Conservation (phyloP, 2,888 invertebrate genomes). For the Troides aeacus region DNA sequence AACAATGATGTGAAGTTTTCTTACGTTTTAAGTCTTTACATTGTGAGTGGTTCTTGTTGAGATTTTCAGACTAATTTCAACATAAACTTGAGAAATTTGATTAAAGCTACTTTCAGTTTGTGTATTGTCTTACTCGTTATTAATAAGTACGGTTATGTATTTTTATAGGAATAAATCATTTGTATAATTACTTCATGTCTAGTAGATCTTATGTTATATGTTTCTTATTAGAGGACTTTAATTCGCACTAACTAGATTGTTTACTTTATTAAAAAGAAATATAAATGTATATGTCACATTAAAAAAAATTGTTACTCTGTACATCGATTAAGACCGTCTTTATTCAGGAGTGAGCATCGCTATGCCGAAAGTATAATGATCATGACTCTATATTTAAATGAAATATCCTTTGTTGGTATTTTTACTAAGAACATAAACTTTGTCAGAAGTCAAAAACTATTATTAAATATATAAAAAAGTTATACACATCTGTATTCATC, state of each 20-base stretch:
- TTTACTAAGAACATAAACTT: background rate
- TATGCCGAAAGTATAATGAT: too few species aligned
- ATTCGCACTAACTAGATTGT: too few species aligned
- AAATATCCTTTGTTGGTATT: too few species aligned
- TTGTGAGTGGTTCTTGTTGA: background rate
- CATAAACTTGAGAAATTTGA: background rate
- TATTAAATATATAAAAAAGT: background rate
- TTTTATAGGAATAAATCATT: background rate
- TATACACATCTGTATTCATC: background rate
- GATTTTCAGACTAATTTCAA: background rate
- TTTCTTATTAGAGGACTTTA: too few species aligned
- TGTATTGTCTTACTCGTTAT: background rate
- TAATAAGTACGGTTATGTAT: background rate
- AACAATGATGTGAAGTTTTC: conserved; percentile 43
- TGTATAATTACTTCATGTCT: too few species aligned
- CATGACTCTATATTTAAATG: too few species aligned
- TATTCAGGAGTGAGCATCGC: too few species aligned
- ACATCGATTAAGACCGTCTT: too few species aligned
- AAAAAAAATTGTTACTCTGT: too few species aligned
- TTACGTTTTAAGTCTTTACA: conserved; percentile 6
- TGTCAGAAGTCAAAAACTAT: background rate
- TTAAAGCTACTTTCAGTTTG: background rate
- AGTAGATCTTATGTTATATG: too few species aligned
- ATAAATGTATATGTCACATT: too few species aligned
- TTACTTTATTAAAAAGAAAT: too few species aligned